Percentiles rank a stretch among this genome's conserved stretches.
phyloP scores from a whole-genome alignment of 2,797 vertebrate species.

The Microctenopoma steveboyesi region DNA sequence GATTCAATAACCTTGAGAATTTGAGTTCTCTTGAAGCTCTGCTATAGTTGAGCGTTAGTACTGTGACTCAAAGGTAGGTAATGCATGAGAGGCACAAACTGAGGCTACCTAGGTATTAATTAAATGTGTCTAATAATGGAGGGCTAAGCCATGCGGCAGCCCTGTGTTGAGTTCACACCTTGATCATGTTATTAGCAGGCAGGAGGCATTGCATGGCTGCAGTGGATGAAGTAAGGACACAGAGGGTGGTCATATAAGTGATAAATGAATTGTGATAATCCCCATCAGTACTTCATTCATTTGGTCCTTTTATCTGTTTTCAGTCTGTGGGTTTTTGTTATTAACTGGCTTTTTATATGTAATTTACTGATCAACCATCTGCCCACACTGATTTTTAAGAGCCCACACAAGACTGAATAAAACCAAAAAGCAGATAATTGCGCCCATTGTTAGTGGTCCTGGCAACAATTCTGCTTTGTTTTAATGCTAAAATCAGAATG shows the following conservation, averaged over 20 bases:
- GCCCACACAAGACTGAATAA: constrained; percentile 38
- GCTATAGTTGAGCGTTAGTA: too few species aligned
- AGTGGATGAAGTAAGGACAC: constrained; percentile 40
- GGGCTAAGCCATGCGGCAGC: constrained; percentile 46
- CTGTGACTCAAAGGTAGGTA: too few species aligned
- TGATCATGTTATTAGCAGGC: constrained; percentile 36
- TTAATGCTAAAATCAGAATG: constrained; percentile 15
- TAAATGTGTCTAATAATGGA: constrained; percentile 2
- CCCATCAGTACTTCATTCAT: constrained; percentile 42
- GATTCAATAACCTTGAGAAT: too few species aligned
- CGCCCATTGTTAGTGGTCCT: constrained; percentile 35
- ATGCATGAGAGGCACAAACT: not conserved
- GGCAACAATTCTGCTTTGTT: constrained; percentile 24
- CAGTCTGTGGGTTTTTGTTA: constrained; percentile 29
- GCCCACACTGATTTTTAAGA: constrained; percentile 41
- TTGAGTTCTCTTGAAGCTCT: too few species aligned
- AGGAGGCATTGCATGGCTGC: constrained; percentile 12
- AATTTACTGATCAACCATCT: constrained; percentile 54
- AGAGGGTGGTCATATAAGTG: not conserved
- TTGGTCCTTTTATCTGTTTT: constrained; percentile 47
- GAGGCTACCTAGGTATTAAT: not conserved
- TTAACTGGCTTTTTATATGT: constrained; percentile 41
- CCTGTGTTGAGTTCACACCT: constrained; percentile 54
- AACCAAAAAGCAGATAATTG: constrained; percentile 40
- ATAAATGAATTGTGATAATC: constrained; percentile 47